Evolutionary conservation across 2,797 vertebrate species (phyloP), one percentile per base, ranked within the genome.

Genomic region (Chrysolophus pictus): DNA sequence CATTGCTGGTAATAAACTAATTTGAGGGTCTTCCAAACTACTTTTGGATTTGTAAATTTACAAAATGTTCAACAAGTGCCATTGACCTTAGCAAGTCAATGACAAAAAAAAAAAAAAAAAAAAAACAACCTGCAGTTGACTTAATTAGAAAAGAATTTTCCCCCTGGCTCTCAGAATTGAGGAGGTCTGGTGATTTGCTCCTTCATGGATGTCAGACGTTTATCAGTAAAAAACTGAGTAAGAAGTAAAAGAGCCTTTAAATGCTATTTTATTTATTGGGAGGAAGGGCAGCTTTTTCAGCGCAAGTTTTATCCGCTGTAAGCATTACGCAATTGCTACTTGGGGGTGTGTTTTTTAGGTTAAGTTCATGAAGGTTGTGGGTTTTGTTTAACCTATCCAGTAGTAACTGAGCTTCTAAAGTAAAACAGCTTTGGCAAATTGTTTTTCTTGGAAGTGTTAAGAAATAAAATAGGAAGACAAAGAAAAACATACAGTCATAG

Each of bases 11-110:
- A 60, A 84, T 31, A 39, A 91, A 75, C 23, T 93, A 60, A 83
- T 89, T 95, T 80, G 70, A 44, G 35, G 12, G 17, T 31, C 69
- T 88, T 91, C 92, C 29, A 55, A 84, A 79, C 71, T 88, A 23
- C 53, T 88, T 46, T 83, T 90, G 42, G 37, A 44, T 93, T 76
- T 69, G 21, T 84, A 39, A 60, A 28, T 67, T 87, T 93, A 39
- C 29, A 85, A 83, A 95, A 86, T 68, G 37, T 93, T 84, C 8
- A 75, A 77, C 84, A 93, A 71, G 26, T 0, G 0, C 41, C 49
- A 6, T 71, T 94, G 90, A 69, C 73, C 39, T 22, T 83, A 89
- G 13, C 24, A 51, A 91, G 29, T 47, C 51, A 23, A 21, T 51
- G 51, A 46, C 51, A 82, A 73, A 92, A 69, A 72, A 92, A 67